phyloP scores from a whole-genome alignment of 1,140 invertebrate genomes.

The Drosophila lacteicornis region DNA sequence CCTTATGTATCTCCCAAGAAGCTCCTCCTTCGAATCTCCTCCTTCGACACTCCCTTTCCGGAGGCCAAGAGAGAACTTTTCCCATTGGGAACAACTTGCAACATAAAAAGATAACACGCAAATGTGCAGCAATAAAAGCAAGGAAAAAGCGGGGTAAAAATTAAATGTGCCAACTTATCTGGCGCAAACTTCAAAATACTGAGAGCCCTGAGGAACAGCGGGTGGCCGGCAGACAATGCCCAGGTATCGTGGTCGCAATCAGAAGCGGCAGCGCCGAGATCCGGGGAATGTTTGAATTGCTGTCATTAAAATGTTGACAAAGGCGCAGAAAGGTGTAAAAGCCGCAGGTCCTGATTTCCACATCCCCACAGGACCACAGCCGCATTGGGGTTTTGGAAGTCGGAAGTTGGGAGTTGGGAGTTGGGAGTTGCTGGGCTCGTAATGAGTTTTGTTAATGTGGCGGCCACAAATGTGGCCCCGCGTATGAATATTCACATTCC shows the following conservation, averaged over 20 bases:
- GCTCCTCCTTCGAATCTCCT: not conserved
- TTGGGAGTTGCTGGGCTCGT: slow-evolving; percentile 15
- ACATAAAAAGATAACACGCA: slow-evolving; percentile 75
- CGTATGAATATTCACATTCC: slow-evolving; percentile 32
- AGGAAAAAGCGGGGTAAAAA: slow-evolving; percentile 49
- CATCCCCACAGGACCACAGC: not conserved
- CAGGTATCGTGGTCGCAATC: slow-evolving; percentile 70
- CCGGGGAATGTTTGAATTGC: slow-evolving; percentile 74
- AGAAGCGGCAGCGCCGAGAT: slow-evolving; percentile 29
- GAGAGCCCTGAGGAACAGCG: slow-evolving; percentile 7
- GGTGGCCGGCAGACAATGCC: slow-evolving; percentile 57
- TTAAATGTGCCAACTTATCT: slow-evolving; percentile 79
- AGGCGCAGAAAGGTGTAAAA: slow-evolving; percentile 81
- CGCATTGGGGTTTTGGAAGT: slow-evolving; percentile 1
- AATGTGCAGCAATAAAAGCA: slow-evolving; percentile 77
- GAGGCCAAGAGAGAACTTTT: slow-evolving; percentile 1
- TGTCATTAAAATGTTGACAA: slow-evolving; percentile 84
- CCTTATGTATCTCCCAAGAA: not conserved
- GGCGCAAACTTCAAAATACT: slow-evolving; percentile 56
- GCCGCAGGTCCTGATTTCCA: slow-evolving; percentile 33
- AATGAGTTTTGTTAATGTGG: slow-evolving; percentile 78
- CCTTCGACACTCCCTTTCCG: not conserved
- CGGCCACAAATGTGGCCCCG: slow-evolving; percentile 60
- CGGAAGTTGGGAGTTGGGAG: slow-evolving; percentile 2
- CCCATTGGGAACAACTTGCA: slow-evolving; percentile 48